These are phyloP conservation scores for Emys orbicularis DNA, from an alignment of 2,797 vertebrate species.

Conservation along the genomic window DNA sequence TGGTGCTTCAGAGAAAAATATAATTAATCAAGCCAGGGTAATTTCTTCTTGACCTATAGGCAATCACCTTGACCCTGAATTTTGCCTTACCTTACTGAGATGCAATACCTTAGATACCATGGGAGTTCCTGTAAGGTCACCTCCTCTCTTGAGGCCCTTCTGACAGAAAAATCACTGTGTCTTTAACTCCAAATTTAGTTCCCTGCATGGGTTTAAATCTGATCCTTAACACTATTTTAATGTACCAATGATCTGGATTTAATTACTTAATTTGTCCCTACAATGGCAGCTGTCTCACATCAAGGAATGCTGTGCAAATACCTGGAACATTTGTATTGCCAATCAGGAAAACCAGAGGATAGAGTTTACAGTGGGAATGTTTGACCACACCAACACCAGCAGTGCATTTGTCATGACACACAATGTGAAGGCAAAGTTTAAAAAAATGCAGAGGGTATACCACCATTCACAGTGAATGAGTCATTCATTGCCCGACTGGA, in stretches of 20 bases:
- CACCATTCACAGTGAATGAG: not conserved
- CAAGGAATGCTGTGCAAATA: slow-evolving; percentile 62
- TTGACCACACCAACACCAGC: not conserved
- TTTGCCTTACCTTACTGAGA: not conserved
- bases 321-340: slow-evolving; percentile 7
- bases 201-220: slow-evolving; percentile 28
- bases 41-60: fast-evolving
- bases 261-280: slow-evolving; percentile 61
- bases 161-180: slow-evolving; percentile 11
- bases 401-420: slow-evolving; percentile 7
- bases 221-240: slow-evolving; percentile 60
- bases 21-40: not conserved
- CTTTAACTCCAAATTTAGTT: slow-evolving; percentile 25
- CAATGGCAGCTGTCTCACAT: slow-evolving; percentile 55
- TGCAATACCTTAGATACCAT: not conserved
- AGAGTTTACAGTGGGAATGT: not conserved
- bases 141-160: slow-evolving; percentile 14
- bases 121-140: not conserved
- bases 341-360: not conserved
- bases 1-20: not conserved
- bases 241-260: slow-evolving; percentile 36
- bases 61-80: not conserved
- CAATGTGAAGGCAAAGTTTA: not conserved
- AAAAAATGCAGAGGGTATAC: not conserved
- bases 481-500: not conserved